Conservation (phyloP, 2,113 vertebrate genomes). For the Cettia cetti region DNA sequence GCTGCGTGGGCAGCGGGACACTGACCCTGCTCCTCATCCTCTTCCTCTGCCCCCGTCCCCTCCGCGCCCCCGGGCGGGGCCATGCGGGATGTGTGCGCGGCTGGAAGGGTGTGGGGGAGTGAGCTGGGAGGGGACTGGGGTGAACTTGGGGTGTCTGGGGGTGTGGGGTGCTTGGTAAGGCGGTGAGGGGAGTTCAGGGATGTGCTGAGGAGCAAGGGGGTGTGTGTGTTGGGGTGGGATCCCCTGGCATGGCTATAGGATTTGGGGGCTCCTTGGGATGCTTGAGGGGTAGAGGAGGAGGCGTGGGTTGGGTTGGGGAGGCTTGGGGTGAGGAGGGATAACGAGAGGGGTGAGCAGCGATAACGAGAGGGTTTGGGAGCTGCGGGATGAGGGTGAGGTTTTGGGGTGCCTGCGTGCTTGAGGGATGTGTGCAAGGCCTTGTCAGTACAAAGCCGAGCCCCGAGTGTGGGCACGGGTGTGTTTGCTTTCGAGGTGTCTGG, state of each 20-base stretch:
- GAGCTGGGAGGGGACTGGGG: not conserved
- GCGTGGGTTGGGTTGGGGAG: not conserved
- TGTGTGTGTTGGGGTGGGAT: not conserved
- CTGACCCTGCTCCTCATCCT: not conserved
- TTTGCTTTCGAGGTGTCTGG: not conserved
- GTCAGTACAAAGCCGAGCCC: not conserved
- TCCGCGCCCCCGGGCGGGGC: not conserved
- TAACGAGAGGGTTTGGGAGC: not conserved
- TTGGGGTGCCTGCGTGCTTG: not conserved
- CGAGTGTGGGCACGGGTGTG: rapidly evolving
- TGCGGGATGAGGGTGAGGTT: rapidly evolving
- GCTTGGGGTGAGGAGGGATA: not conserved
- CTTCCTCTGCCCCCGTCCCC: not conserved
- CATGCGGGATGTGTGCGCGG: not conserved
- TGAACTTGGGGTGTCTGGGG: not conserved
- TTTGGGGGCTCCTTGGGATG: not conserved
- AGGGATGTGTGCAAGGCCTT: not conserved
- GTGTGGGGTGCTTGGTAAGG: no score
- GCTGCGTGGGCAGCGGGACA: rapidly evolving
- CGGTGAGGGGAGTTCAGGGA: not conserved
- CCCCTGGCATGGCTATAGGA: rapidly evolving
- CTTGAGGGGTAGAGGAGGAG: not conserved
- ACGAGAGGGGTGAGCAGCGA: rapidly evolving
- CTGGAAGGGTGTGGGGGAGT: not conserved
- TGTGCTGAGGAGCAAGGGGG: not conserved